phyloP scores from a whole-genome alignment of 2,113 vertebrate genomes.

The Lates calcarifer region DNA sequence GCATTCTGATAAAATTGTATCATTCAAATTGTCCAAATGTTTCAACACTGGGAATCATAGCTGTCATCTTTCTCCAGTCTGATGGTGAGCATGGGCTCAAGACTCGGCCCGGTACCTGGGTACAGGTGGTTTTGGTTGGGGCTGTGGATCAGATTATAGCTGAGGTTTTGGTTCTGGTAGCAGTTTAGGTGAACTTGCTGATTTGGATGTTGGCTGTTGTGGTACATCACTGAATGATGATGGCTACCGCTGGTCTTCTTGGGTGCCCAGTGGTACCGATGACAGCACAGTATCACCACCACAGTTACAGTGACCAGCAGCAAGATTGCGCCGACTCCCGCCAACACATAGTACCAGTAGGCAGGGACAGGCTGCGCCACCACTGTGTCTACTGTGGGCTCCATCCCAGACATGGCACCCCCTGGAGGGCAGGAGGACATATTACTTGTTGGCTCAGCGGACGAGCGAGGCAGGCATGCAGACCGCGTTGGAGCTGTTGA shows the following conservation, averaged over 20 bases:
- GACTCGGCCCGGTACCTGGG: constrained; percentile 85
- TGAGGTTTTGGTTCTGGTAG: constrained; percentile 71
- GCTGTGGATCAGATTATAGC: constrained; percentile 64
- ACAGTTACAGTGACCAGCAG: constrained; percentile 93
- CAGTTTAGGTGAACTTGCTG: constrained; percentile 58
- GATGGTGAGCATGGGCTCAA: constrained; percentile 95
- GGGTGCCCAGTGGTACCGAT: constrained; percentile 95
- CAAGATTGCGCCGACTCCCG: constrained; percentile 94
- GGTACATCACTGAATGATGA: constrained; percentile 79
- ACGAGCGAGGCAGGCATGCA: constrained; percentile 91
- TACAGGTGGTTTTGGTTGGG: constrained; percentile 88
- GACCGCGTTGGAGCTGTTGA: constrained; percentile 64
- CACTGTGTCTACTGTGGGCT: constrained; percentile 99
- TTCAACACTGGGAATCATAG: constrained; percentile 89
- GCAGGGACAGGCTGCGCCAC: constrained; percentile 94
- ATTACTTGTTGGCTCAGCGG: constrained; percentile 78
- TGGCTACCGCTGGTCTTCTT: constrained; percentile 90
- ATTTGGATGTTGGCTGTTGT: constrained; percentile 69
- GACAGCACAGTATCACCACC: constrained; percentile 95
- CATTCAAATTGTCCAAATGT: constrained; percentile 11
- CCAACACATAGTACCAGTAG: constrained; percentile 99
- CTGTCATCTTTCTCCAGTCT: constrained; percentile 93
- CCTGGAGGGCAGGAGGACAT: constrained; percentile 88
- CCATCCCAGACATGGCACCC: constrained; percentile 93
- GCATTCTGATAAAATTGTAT: constrained; percentile 20